Conservation (phyloP, 2,113 vertebrate genomes). For the Sapajus apella region DNA sequence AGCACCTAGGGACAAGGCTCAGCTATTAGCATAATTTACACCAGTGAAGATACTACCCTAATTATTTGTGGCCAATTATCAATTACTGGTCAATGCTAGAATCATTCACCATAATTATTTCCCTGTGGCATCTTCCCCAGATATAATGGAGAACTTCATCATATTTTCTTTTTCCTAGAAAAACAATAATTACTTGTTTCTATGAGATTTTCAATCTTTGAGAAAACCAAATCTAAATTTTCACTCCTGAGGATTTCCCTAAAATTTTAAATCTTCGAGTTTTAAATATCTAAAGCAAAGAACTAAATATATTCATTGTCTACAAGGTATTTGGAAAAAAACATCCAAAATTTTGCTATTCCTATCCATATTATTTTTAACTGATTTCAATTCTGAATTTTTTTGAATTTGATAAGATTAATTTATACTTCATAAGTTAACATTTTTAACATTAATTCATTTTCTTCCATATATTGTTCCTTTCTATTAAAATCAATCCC, state of each 20-base stretch:
- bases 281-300: conserved; percentile 44
- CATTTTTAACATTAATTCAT: conserved; percentile 47
- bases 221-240: conserved; percentile 56
- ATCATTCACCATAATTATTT: conserved; percentile 84
- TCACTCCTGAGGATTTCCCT: conserved; percentile 48
- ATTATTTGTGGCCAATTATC: conserved; percentile 86
- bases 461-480: conserved; percentile 60
- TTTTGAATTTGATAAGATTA: conserved; percentile 26
- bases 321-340: conserved; percentile 31
- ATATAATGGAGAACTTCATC: conserved; percentile 69
- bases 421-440: conserved; percentile 11
- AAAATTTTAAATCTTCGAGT: conserved; percentile 26
- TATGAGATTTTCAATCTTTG: conserved; percentile 42
- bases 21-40: conserved; percentile 81
- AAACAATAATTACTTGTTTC: conserved; percentile 58
- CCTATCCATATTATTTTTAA: conserved; percentile 38
- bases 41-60: conserved; percentile 72
- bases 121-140: conserved; percentile 65
- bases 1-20: conserved; percentile 75
- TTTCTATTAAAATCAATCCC: conserved; percentile 75
- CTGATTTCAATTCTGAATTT: conserved; percentile 47
- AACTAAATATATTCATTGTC: neutral
- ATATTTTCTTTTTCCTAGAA: conserved; percentile 61
- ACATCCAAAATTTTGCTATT: neutral
- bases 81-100: conserved; percentile 82